Conservation (phyloP, 1,140 invertebrate species). For the Pachypeltis micranthus region DNA sequence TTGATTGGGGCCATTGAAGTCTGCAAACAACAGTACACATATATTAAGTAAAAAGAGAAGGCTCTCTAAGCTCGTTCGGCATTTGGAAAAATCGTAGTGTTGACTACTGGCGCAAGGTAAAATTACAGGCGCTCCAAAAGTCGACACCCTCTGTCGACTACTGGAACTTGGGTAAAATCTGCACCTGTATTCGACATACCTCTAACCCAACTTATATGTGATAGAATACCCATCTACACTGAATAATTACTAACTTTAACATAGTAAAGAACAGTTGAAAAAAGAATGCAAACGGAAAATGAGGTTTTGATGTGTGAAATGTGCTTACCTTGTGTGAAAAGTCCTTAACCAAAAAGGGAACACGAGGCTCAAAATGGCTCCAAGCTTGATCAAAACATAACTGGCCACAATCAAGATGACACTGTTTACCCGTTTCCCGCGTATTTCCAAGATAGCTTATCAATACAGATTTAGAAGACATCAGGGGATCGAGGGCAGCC, state of each 20-base stretch:
- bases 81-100: slow-evolving; percentile 2
- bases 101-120: slow-evolving; percentile 1
- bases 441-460: neutral
- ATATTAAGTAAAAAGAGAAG: neutral
- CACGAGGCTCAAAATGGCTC: neutral
- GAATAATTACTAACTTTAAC: neutral
- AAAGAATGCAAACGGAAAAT: neutral
- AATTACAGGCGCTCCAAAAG: neutral
- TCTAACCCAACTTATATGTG: neutral
- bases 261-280: slow-evolving; percentile 2
- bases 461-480: neutral
- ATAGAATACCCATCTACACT: neutral
- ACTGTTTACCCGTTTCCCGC: neutral
- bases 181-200: slow-evolving; percentile 6
- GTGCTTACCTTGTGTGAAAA: neutral
- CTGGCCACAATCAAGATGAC: neutral
- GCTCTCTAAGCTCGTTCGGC: neutral
- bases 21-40: neutral
- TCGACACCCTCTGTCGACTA: slow-evolving; percentile 7
- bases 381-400: neutral
- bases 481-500: neutral
- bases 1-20: slow-evolving; percentile 5
- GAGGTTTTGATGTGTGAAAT: neutral
- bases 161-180: slow-evolving; percentile 4
- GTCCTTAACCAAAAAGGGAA: neutral